Conservation (phyloP, 2,113 vertebrate genomes). For the Promerops cafer region DNA sequence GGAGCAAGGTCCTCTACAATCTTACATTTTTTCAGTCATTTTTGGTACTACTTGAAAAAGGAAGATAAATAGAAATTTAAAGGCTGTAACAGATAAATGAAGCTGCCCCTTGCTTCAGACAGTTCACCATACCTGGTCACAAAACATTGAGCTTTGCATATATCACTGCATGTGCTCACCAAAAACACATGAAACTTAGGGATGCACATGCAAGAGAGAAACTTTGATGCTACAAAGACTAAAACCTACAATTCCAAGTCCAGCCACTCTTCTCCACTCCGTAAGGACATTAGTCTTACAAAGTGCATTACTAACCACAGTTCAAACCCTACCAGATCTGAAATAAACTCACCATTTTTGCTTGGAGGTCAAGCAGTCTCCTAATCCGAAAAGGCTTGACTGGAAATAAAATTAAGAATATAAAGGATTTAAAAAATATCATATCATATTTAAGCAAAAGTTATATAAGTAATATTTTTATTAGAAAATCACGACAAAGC, state of each 20-base stretch:
- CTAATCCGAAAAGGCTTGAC: constrained; percentile 88
- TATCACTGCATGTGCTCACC: neutral
- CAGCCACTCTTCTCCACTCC: neutral
- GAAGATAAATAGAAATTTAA: neutral
- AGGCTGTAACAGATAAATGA: neutral
- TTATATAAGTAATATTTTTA: neutral
- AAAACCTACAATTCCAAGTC: neutral
- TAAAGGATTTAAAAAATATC: neutral
- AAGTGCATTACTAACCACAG: neutral
- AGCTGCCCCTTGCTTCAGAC: neutral
- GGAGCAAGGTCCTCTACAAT: neutral
- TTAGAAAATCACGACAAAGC: neutral
- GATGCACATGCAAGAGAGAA: neutral
- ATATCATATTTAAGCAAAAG: neutral
- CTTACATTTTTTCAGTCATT: neutral
- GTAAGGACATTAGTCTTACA: neutral
- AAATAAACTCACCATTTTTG: constrained; percentile 81
- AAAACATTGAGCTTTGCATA: neutral
- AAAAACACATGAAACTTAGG: neutral
- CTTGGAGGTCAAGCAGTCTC: constrained; percentile 84
- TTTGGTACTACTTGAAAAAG: neutral
- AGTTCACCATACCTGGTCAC: neutral
- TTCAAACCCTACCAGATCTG: neutral
- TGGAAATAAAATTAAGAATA: constrained; percentile 44
- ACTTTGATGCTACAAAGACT: neutral